phyloP scores from a whole-genome alignment of 2,113 vertebrate species.

The Bos taurus region DNA sequence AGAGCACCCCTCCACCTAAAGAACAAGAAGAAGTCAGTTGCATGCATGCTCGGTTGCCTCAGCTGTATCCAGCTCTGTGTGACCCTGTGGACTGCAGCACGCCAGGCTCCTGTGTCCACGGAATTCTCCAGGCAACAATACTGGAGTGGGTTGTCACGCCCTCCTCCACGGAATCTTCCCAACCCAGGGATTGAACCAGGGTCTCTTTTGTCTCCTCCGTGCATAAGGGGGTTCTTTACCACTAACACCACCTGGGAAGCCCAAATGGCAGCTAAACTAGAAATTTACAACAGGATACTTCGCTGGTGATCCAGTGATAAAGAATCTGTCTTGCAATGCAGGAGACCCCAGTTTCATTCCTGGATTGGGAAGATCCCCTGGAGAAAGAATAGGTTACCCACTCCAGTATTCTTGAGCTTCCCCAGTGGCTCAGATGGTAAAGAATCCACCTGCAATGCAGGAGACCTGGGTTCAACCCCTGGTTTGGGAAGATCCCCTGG shows the following conservation, averaged over 20 bases:
- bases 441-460: neutral
- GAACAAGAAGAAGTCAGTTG: neutral
- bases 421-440: neutral
- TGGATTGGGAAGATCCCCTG: neutral
- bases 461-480: neutral
- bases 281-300: neutral
- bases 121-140: neutral
- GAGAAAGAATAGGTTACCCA: neutral
- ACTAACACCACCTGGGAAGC: neutral
- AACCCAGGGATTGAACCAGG: neutral
- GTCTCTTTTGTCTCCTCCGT: neutral
- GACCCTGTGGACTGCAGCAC: neutral
- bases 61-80: neutral
- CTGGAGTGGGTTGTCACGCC: neutral
- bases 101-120: neutral
- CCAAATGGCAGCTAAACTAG: neutral
- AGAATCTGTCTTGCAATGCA: neutral
- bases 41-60: neutral
- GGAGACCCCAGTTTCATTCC: neutral
- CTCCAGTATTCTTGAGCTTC: neutral
- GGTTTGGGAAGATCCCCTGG: neutral
- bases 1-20: neutral
- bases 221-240: neutral
- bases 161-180: neutral
- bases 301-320: neutral